Conservation (phyloP, 2,113 vertebrate species). For the Rhea americana region DNA sequence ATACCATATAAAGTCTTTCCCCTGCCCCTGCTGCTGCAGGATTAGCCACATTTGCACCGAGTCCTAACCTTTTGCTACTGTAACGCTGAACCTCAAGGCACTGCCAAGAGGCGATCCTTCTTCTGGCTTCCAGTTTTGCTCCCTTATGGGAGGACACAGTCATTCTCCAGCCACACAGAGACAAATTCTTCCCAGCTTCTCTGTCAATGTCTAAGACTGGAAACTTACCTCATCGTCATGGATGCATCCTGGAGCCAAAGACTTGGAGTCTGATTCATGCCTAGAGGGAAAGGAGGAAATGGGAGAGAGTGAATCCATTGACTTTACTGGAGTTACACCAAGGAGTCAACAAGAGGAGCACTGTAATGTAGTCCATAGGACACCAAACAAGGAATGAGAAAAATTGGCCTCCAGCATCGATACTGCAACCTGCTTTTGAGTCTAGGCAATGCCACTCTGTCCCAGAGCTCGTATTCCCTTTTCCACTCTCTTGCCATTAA, state of each 20-base stretch:
- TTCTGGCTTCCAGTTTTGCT: conserved; percentile 20
- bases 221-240: conserved; percentile 46
- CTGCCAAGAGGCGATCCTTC: conserved; percentile 16
- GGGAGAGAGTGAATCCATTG: neutral
- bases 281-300: conserved; percentile 1
- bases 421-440: neutral
- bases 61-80: conserved; percentile 64
- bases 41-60: neutral
- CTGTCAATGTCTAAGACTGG: conserved; percentile 16
- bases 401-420: neutral
- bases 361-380: neutral
- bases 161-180: conserved; percentile 27
- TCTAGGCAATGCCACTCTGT: neutral
- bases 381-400: rapidly evolving
- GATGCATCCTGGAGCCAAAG: neutral
- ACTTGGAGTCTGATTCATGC: neutral
- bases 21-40: neutral
- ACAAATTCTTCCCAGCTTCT: conserved; percentile 36
- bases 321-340: neutral
- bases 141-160: conserved; percentile 54
- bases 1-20: conserved; percentile 45
- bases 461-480: neutral
- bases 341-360: neutral
- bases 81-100: neutral
- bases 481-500: neutral